Base-by-base conservation (phyloP, 2,113 vertebrate species). In the Macquaria ambigua region DNA sequence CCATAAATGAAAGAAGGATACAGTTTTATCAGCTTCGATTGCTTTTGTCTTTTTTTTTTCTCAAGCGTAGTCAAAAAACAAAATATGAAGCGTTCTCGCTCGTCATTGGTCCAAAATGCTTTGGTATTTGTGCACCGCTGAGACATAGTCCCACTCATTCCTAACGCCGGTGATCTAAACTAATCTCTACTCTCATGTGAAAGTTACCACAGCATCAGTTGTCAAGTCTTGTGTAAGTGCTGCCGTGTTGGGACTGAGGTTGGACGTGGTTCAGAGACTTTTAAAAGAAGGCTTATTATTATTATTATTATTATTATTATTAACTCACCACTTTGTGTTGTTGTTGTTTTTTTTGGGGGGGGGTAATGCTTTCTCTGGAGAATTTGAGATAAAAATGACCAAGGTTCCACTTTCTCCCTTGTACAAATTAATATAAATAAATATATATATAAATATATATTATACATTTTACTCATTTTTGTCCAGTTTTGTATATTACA, bases 351-450 rank as follows among this genome's bases (percentile, higher is more conserved):
- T 39, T 39, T 39, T 39, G 39, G 39, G 39, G 39, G 39, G 39
- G 39, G 79, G 63, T 91, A 56, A 91, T 92, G 88, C 79, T 89
- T 90, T 90, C 87, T 93, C 86, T 75, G 78, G 74, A 84, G 77
- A 84, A 80, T 89, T 83, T 86, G 66, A 85, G 79, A 81, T 7
- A 41, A 77, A 74, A 77, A 90, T 89, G 91, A 94, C 91, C 90
- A 92, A 95, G 95, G 95, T 95, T 96, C 95, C 95, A 95, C 95
- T 95, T 95, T 93, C 93, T 94, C 93, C 94, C 93, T 88, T 96
- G 94, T 95, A 93, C 87, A 96, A 95, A 94, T 95, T 95, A 95
- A 96, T 96, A 96, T 96, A 96, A 94, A 96, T 95, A 95, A 88
- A 91, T 90, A 87, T 89, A 90, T 89, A 88, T 89, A 87, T 86